Conservation (phyloP, 2,113 vertebrate genomes). For the Irena cyanogastra region DNA sequence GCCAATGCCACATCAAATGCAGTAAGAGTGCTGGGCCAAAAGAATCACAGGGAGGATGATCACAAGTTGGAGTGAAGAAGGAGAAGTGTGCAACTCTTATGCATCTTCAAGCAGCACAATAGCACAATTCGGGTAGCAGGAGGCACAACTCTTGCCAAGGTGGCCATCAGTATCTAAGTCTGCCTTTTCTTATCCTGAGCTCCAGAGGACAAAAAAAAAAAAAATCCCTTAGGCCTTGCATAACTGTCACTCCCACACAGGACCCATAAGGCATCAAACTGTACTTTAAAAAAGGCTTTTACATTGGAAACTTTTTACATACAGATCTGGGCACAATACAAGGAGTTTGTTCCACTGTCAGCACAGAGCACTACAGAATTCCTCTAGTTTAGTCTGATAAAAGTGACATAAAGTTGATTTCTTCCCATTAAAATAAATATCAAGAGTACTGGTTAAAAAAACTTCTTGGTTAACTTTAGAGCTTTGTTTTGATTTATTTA, state of each 20-base stretch:
- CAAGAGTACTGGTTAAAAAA: neutral
- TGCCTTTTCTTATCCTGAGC: neutral
- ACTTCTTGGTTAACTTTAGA: neutral
- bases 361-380: neutral
- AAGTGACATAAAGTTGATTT: neutral
- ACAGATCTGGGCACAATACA: neutral
- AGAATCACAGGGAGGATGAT: neutral
- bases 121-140: neutral
- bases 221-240: neutral
- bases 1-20: neutral
- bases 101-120: neutral
- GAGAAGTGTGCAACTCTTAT: neutral
- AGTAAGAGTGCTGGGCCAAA: neutral
- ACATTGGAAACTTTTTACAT: neutral
- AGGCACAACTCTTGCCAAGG: neutral
- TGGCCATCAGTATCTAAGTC: neutral
- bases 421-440: neutral
- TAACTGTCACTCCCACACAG: neutral
- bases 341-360: neutral
- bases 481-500: constrained; percentile 42
- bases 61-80: neutral
- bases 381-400: neutral
- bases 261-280: fast-evolving
- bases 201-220: neutral
- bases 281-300: neutral